Evolutionary conservation across 2,888 invertebrate genomes (phyloP).

Genomic region (Idaea biselata): DNA sequence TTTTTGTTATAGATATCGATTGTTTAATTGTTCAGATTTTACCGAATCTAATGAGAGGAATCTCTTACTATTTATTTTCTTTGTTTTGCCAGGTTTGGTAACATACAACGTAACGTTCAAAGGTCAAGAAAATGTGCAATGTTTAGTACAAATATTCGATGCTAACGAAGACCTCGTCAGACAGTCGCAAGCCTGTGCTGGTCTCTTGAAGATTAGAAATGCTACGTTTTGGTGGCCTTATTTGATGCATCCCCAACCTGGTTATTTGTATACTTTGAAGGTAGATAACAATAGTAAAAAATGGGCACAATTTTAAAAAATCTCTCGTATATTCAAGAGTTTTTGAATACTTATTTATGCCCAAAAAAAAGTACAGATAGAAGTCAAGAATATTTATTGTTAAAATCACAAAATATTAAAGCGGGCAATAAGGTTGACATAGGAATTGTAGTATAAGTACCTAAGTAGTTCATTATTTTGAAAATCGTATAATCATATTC

Average conservation of each 20-base stretch:
- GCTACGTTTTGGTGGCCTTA: slow-evolving; percentile 96
- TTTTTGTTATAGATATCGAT: too few species aligned
- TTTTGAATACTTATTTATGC: too few species aligned
- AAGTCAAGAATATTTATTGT: too few species aligned
- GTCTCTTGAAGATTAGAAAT: slow-evolving; percentile 84
- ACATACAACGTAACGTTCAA: slow-evolving; percentile 78
- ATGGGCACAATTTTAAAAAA: too few species aligned
- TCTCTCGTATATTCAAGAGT: too few species aligned
- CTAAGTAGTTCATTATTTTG: not conserved
- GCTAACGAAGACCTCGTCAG: slow-evolving; percentile 69
- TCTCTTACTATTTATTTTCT: not conserved
- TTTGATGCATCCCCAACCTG: slow-evolving; percentile 89
- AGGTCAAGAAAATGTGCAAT: slow-evolving; percentile 50
- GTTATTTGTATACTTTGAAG: slow-evolving; percentile 92
- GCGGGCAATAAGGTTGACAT: too few species aligned
- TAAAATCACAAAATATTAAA: too few species aligned
- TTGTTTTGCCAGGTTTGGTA: slow-evolving; percentile 66
- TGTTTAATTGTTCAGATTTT: too few species aligned
- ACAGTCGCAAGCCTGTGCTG: slow-evolving; percentile 79
- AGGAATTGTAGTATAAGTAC: not conserved
- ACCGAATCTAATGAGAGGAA: too few species aligned
- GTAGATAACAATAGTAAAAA: slow-evolving; percentile 54
- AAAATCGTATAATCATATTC: too few species aligned
- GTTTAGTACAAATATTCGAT: slow-evolving; percentile 64
- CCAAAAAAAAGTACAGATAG: too few species aligned